These are phyloP conservation scores for Sphenodon punctatus DNA, from an alignment of 2,797 vertebrate species.

Conservation along the genomic window DNA sequence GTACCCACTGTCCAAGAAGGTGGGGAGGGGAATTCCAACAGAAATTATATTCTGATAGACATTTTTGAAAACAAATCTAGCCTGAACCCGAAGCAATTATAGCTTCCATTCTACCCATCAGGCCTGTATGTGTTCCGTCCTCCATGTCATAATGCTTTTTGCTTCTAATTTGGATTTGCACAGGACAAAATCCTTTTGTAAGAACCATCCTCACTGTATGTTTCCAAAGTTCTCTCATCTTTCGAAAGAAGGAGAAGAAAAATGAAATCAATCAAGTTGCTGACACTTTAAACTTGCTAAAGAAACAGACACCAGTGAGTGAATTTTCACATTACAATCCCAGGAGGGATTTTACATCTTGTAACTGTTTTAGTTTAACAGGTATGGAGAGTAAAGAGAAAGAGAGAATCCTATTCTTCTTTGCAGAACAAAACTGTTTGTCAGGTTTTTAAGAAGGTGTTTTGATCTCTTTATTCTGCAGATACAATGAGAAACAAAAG, in stretches of 20 bases:
- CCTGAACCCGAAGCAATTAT: no score
- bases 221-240: constrained; percentile 12
- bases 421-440: constrained; percentile 18
- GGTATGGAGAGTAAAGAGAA: no score
- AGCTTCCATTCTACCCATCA: no score
- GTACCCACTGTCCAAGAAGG: no score
- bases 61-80: no score
- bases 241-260: background rate
- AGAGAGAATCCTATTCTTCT: constrained; percentile 3
- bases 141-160: accelerated
- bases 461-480: constrained; percentile 34
- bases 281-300: constrained; percentile 6
- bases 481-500: constrained; percentile 32
- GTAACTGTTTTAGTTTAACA: constrained; percentile 37
- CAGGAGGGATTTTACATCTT: constrained; percentile 16
- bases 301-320: constrained; percentile 3
- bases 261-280: constrained; percentile 19
- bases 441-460: constrained; percentile 7
- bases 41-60: no score
- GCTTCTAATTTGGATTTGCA: background rate
- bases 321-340: constrained; percentile 4
- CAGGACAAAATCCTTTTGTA: background rate
- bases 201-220: background rate
- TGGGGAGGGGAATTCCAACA: no score
- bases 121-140: background rate